Conservation (phyloP, 2,888 invertebrate species). For the Clistopyga incitator region DNA sequence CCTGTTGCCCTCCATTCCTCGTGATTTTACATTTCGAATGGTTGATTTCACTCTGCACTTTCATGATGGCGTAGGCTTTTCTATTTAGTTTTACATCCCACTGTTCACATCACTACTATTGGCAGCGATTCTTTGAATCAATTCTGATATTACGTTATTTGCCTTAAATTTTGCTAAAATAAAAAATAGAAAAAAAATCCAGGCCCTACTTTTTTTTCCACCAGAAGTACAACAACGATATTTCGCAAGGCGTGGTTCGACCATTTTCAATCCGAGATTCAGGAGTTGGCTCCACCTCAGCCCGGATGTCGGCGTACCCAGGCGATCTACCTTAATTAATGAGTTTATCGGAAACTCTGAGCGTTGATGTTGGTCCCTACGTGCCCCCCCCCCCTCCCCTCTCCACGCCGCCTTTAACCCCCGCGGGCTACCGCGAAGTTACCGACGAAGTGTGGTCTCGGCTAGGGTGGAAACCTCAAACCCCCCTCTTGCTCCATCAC, state of each 20-base stretch:
- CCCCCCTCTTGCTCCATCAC: constrained; percentile 70
- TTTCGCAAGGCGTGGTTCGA: constrained; percentile 16
- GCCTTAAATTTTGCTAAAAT: no score
- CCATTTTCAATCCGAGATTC: constrained; percentile 41
- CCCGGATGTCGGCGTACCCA: constrained; percentile 55
- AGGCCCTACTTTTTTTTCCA: background rate
- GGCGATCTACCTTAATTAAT: constrained; percentile 82
- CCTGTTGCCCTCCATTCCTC: constrained; percentile 24
- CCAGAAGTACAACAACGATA: background rate
- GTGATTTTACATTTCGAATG: constrained; percentile 43
- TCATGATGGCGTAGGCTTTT: constrained; percentile 25
- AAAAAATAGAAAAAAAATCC: no score
- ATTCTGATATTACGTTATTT: background rate
- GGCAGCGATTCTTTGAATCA: background rate
- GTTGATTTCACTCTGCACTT: constrained; percentile 27
- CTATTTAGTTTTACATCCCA: constrained; percentile 9
- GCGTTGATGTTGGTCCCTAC: constrained; percentile 76
- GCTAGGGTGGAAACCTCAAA: constrained; percentile 50
- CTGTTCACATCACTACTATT: background rate
- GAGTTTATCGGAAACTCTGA: constrained; percentile 82
- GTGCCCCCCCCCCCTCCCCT: no score
- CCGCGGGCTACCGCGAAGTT: constrained; percentile 12
- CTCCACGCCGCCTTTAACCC: no score
- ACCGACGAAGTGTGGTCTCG: background rate
- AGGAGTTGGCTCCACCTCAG: constrained; percentile 33